phyloP scores from a whole-genome alignment of 1,140 invertebrate species.

The Microplitis mediator region DNA sequence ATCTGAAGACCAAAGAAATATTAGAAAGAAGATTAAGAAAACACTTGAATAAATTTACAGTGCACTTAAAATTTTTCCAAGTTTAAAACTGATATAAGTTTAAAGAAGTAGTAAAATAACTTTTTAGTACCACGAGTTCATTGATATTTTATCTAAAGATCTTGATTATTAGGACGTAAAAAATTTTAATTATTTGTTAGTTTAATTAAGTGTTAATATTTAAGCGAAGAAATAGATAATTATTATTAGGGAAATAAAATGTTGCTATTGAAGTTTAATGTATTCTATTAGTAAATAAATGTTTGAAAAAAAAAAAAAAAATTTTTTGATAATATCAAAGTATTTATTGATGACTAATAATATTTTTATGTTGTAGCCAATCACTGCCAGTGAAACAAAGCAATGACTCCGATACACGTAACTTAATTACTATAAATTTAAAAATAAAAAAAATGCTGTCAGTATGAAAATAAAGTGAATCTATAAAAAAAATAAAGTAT shows the following conservation, averaged over 20 bases:
- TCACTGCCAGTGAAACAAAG: background rate
- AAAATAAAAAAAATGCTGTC: slow-evolving; percentile 32
- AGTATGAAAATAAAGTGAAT: background rate
- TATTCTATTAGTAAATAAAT: slow-evolving; percentile 42
- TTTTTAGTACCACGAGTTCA: no score
- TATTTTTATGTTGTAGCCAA: slow-evolving; percentile 5
- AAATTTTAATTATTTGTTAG: no score
- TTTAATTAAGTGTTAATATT: background rate
- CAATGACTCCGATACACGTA: background rate
- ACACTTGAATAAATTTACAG: no score
- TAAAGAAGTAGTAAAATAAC: no score
- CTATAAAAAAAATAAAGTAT: slow-evolving; percentile 9
- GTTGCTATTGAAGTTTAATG: no score
- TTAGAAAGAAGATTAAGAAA: no score
- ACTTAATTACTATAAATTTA: background rate
- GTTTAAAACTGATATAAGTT: no score
- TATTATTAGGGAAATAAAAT: background rate
- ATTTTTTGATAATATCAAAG: background rate
- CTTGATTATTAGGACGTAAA: no score
- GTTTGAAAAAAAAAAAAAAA: slow-evolving; percentile 64
- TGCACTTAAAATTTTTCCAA: no score
- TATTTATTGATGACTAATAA: no score
- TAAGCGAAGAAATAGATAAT: background rate
- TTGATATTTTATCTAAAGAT: no score
- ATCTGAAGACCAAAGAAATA: no score